Evolutionary conservation across 2,113 vertebrate species (phyloP).

Genomic region (Petromus typicus): DNA sequence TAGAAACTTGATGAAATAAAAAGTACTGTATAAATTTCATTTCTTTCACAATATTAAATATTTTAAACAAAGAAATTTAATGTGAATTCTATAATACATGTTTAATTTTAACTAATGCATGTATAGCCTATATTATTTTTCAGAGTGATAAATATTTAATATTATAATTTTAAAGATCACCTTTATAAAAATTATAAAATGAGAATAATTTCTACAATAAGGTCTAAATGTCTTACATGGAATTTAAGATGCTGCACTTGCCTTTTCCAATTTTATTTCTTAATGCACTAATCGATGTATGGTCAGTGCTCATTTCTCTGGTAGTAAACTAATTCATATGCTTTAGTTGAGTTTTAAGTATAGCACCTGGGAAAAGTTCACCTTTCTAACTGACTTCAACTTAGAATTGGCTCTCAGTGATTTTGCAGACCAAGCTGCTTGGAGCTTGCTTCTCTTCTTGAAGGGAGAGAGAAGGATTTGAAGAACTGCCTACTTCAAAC

Average conservation of each 20-base stretch:
- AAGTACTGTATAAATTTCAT: no score
- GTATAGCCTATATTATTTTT: slow-evolving; percentile 26
- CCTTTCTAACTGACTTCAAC: background rate
- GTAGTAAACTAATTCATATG: slow-evolving; percentile 43
- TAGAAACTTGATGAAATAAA: no score
- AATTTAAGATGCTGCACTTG: background rate
- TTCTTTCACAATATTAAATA: no score
- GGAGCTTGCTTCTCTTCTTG: background rate
- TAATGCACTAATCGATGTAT: background rate
- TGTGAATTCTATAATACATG: background rate
- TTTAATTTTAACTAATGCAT: background rate
- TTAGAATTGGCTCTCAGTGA: slow-evolving; percentile 19
- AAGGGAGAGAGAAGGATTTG: background rate
- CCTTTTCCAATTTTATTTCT: slow-evolving; percentile 33
- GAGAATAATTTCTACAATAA: background rate
- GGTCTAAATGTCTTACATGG: background rate
- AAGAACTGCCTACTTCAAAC: background rate
- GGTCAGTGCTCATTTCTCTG: background rate
- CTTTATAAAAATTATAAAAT: slow-evolving; percentile 8
- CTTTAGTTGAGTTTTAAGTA: background rate
- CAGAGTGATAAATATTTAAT: slow-evolving; percentile 19
- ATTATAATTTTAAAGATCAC: background rate
- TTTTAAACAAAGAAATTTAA: slow-evolving; percentile 36
- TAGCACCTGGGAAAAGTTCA: slow-evolving; percentile 12
- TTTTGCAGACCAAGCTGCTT: background rate